Evolutionary conservation across 2,113 vertebrate species (phyloP), one percentile per base, ranked within the genome.

Genomic region (Colossoma macropomum): DNA sequence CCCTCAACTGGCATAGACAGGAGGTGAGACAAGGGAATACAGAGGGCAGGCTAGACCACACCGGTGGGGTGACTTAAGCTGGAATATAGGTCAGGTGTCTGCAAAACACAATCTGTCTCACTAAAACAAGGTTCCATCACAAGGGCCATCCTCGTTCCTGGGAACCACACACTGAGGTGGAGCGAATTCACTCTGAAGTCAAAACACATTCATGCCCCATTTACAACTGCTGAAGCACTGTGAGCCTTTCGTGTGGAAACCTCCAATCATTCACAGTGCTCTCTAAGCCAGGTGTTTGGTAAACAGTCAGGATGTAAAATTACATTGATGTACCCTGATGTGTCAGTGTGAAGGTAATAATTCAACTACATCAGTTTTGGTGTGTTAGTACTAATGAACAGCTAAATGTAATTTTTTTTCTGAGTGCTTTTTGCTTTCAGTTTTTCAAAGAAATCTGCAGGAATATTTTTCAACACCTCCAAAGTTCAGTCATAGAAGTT

Each of bases 31-130:
- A 59, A 62, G 75, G 81, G 81, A 86, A 86, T 83, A 70, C 28
- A 54, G 27, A 65, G 65, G 23, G 72, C 65, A 60, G 68, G 66
- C 63, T 60, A 68, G 66, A 75, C 65, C 52, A 10, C 81, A 56
- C 25, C 19, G 16, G 25, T 66, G 56, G 66, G 65, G 76, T 23
- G 32, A 34, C 54, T 65, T 83, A 80, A 80, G 25, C n/a, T 25
- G 50, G 23, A 62, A 79, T 84, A 52, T 73, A 75, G 66, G 81
- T 84, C 81, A 84, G 56, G 19, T 80, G 38, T 86, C 56, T 83
- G 59, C 32, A 84, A 84, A 81, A 81, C 74, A 86, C 77, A 77
- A 76, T 83, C 59, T 80, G 81, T 79, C 75, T 60, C 75, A 74
- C 75, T 82, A 70, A 30, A 75, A 86, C 63, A 79, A 50, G 75